Conservation (phyloP, 2,888 invertebrate genomes). For the Ectropis crepuscularia region DNA sequence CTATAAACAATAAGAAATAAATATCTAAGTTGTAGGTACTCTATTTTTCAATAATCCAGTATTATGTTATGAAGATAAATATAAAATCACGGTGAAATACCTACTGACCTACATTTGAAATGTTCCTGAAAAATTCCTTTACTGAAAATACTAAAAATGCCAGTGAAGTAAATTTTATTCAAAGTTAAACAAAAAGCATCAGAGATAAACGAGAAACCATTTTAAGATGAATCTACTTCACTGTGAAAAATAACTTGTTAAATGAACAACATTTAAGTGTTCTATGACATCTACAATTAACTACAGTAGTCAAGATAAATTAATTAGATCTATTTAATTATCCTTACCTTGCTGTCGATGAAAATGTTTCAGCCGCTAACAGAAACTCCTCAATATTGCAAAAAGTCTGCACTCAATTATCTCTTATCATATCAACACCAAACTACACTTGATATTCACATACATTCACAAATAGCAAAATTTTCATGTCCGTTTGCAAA, state of each 20-base stretch:
- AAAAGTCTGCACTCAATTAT: slow-evolving; percentile 59
- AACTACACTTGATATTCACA: slow-evolving; percentile 51
- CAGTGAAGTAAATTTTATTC: too few relatives aligned
- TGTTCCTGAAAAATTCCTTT: too few relatives aligned
- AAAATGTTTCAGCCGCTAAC: slow-evolving; percentile 50
- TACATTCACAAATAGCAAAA: slow-evolving; percentile 40
- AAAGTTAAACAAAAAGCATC: too few relatives aligned
- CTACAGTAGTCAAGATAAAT: background rate
- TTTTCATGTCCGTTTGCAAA: slow-evolving; percentile 45
- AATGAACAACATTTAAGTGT: background rate
- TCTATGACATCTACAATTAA: background rate
- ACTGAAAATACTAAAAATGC: too few relatives aligned
- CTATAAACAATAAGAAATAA: too few relatives aligned
- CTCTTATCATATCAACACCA: slow-evolving; percentile 57
- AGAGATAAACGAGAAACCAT: too few relatives aligned
- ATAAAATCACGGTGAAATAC: slow-evolving; percentile 2
- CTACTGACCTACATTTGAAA: slow-evolving; percentile 37
- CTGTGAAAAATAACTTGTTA: too few relatives aligned
- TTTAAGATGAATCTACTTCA: too few relatives aligned
- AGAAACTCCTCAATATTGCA: slow-evolving; percentile 52
- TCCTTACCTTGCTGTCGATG: slow-evolving; percentile 33
- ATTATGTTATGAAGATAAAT: too few relatives aligned
- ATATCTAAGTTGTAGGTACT: too few relatives aligned
- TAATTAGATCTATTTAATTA: background rate
- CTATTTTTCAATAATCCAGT: too few relatives aligned